phyloP scores from a whole-genome alignment of 1,140 invertebrate species.

The Cyphomyrmex costatus region DNA sequence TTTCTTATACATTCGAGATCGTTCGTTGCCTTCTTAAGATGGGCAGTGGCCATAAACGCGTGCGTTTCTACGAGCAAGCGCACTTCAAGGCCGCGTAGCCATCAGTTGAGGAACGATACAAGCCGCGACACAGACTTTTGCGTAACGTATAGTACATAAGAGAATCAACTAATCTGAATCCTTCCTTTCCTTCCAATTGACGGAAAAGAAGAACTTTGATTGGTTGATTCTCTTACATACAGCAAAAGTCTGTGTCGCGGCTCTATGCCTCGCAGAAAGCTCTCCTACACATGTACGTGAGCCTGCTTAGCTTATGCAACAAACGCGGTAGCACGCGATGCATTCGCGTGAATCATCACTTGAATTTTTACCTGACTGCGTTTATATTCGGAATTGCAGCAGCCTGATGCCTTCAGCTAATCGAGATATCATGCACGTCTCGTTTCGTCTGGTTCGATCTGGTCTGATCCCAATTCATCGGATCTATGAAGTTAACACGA shows the following conservation, averaged over 20 bases:
- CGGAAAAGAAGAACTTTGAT: no score
- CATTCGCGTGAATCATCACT: constrained; percentile 37
- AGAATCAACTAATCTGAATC: no score
- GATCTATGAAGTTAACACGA: no score
- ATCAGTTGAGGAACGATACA: constrained; percentile 47
- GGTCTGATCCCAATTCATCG: no score
- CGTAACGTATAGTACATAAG: no score
- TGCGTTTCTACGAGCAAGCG: constrained; percentile 38
- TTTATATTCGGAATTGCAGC: constrained; percentile 52
- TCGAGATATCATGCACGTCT: background rate
- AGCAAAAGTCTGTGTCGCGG: no score
- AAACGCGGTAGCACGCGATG: background rate
- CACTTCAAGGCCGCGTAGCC: constrained; percentile 61
- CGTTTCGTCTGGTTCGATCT: background rate
- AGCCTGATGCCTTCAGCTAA: background rate
- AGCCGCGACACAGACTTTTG: no score
- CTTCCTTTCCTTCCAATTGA: no score
- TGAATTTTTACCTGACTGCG: constrained; percentile 41
- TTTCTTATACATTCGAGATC: constrained; percentile 40
- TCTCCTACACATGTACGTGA: constrained; percentile 13
- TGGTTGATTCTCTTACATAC: no score
- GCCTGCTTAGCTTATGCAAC: background rate
- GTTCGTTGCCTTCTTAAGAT: constrained; percentile 72
- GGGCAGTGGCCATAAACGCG: constrained; percentile 70
- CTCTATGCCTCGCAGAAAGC: constrained; percentile 66